Base-by-base conservation (phyloP, 2,888 invertebrate species). In the Mesochorus sp. region DNA sequence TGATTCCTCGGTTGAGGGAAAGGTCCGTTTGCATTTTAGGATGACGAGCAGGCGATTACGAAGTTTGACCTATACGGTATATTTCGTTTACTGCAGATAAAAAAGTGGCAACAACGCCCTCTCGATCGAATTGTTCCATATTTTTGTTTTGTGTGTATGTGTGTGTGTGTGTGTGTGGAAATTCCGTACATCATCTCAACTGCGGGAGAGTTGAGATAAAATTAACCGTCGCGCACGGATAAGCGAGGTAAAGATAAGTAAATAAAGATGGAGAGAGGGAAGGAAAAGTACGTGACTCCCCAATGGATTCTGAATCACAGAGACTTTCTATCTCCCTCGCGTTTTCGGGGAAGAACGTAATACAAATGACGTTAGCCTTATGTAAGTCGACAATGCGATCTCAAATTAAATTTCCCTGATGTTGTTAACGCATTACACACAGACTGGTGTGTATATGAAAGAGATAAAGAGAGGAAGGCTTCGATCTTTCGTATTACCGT, bases 221-320 rank as follows among this genome's bases (percentile, higher is more conserved):
- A 47, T 47, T 47, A 42, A 44, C 17, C 14, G 61, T 61, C 44
- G 24, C 59, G 21, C 39, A 26, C 39, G 59, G 8, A 39, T 34
- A 26, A 31, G 28, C 44, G 17, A 14, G 47, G 34, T 62, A 47
- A 34, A 47, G 17, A 49, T 49, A 14, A 47, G 19, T 62, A 28
- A 8, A 62, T 47, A 4, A 47, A 47, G 21, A 47, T 31, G 19
- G 34, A 21, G 24, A 14, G 21, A 19, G 6, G 47, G 10, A 19
- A 10, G 21, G 21, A 21, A 12, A 26, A 51, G 12, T 31, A 31
- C 49, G 49, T 31, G 53, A 31, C 24, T 34, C 31, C n/a, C 3
- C 4, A 8, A 21, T 34, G 8, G 53, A 10, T 31, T 14, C 3
- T n/a, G 47, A 12, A 39, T 12, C 12, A 12, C 21, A 0, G 47